These are phyloP conservation scores for Pycnomerus fuliginosus DNA, from an alignment of 2,888 invertebrate genomes.

Conservation along the genomic window DNA sequence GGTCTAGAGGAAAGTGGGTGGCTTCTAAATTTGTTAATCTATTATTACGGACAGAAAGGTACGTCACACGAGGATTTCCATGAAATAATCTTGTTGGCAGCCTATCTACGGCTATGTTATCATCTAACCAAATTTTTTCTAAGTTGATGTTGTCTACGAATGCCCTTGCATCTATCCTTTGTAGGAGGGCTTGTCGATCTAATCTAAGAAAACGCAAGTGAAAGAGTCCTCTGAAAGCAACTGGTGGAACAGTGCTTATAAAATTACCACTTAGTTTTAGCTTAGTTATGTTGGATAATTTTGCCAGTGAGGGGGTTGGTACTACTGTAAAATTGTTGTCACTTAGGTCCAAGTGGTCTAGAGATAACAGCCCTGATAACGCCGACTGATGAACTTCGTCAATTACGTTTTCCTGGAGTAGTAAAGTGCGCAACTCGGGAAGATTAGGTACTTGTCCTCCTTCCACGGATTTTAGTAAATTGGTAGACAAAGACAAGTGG, in stretches of 20 bases:
- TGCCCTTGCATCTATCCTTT: constrained; percentile 72
- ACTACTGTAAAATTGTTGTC: constrained; percentile 80
- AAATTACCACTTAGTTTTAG: constrained; percentile 79
- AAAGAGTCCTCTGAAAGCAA: constrained; percentile 82
- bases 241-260: constrained; percentile 68
- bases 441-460: constrained; percentile 73
- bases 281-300: constrained; percentile 73
- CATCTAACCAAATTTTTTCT: constrained; percentile 75
- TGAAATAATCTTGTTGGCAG: constrained; percentile 83
- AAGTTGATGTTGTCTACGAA: constrained; percentile 84
- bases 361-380: constrained; percentile 70
- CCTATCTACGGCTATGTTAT: constrained; percentile 70
- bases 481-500: constrained; percentile 74
- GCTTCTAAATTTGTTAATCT: constrained; percentile 74
- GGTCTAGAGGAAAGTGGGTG: constrained; percentile 80
- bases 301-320: constrained; percentile 74
- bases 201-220: constrained; percentile 75
- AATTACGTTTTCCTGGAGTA: constrained; percentile 76
- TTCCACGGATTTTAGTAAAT: constrained; percentile 72
- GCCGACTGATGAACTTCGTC: constrained; percentile 69
- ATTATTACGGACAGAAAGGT: constrained; percentile 76
- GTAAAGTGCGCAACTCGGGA: constrained; percentile 68
- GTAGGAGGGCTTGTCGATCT: constrained; percentile 66
- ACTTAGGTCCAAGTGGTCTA: constrained; percentile 74
- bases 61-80: constrained; percentile 75